A percentile compares a stretch with the other conserved stretches of the same genome.
Evolutionary conservation across 2,888 invertebrate species (phyloP).

Genomic region (Fabriciana adippe): DNA sequence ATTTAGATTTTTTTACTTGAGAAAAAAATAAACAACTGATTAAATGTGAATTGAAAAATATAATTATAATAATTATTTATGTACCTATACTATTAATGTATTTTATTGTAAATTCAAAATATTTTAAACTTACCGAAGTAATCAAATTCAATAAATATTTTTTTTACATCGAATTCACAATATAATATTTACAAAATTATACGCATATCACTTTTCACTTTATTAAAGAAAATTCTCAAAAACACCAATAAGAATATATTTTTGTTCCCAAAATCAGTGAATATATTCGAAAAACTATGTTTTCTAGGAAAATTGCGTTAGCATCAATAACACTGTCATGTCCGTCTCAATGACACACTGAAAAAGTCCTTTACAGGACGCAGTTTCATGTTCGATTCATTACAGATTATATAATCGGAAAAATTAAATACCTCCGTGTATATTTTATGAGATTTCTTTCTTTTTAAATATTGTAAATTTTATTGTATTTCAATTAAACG

Average conservation of each 20-base stretch:
- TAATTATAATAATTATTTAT: no score
- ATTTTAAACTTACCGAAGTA: no score
- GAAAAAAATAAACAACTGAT: no score
- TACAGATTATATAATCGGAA: constrained; percentile 13
- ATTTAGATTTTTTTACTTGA: no score
- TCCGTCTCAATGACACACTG: constrained; percentile 11
- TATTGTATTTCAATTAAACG: background rate
- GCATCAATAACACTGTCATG: constrained; percentile 3
- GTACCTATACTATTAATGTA: no score
- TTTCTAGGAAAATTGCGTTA: no score
- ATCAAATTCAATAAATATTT: no score
- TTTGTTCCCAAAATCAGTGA: constrained; percentile 34
- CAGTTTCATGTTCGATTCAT: background rate
- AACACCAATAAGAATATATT: constrained; percentile 5
- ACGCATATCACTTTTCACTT: no score
- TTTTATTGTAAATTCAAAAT: no score
- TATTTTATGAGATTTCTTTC: background rate
- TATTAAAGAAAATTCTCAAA: background rate
- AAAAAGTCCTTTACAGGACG: constrained; percentile 48
- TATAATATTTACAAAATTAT: no score
- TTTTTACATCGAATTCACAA: no score
- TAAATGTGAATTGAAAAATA: no score
- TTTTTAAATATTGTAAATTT: background rate
- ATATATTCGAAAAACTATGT: background rate
- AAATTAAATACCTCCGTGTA: background rate